Conservation (phyloP, 2,888 invertebrate species). For the Diabrotica balteata region DNA sequence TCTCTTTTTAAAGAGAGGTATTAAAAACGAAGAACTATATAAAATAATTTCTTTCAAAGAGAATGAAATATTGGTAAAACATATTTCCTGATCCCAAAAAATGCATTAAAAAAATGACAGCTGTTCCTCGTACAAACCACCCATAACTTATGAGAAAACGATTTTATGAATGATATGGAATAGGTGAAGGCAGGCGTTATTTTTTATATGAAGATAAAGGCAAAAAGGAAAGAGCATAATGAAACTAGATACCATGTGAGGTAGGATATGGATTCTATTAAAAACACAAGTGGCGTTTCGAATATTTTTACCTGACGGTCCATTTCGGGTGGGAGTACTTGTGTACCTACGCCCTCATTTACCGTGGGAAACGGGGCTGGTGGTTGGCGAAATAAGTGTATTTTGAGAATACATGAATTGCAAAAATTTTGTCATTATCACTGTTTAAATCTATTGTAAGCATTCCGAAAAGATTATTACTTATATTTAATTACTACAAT, state of each 20-base stretch:
- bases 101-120: conserved; percentile 10
- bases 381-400: no score
- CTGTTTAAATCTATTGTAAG: background rate
- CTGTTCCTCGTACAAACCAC: conserved; percentile 6
- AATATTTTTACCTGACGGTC: conserved; percentile 13
- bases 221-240: conserved; percentile 5
- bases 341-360: conserved; percentile 8
- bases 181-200: conserved; percentile 7
- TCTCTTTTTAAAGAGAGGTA: no score
- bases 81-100: background rate
- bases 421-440: background rate
- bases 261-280: conserved; percentile 15
- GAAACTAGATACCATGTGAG: conserved; percentile 15
- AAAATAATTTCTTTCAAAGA: no score
- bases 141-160: conserved; percentile 12
- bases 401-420: background rate
- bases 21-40: no score
- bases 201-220: background rate
- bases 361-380: conserved; percentile 12
- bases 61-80: no score
- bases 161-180: conserved; percentile 16
- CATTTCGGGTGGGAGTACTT: background rate
- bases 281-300: conserved; percentile 20
- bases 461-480: background rate
- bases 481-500: no score